Conservation (phyloP, 2,113 vertebrate species). For the Grammomys dolichurus region DNA sequence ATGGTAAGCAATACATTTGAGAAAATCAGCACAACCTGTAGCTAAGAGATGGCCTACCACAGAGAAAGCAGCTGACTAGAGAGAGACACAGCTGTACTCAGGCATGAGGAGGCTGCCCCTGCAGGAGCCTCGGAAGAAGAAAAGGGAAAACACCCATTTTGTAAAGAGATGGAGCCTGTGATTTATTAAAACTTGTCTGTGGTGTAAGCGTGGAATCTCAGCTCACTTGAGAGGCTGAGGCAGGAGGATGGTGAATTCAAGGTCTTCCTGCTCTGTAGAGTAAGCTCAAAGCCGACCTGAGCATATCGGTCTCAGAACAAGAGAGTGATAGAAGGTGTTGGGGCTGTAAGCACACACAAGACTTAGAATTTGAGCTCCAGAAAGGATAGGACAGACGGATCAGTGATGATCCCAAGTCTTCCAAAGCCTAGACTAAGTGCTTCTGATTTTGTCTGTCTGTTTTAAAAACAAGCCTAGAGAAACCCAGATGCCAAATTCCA, state of each 20-base stretch:
- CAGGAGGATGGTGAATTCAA: not conserved
- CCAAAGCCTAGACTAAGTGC: not conserved
- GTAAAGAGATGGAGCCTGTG: not conserved
- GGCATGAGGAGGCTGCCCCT: accelerated
- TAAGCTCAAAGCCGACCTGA: not conserved
- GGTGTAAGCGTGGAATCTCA: not conserved
- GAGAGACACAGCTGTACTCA: not conserved
- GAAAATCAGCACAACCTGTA: not conserved
- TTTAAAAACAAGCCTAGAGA: not conserved
- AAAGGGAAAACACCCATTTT: not conserved
- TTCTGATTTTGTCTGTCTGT: not conserved
- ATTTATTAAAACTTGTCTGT: not conserved
- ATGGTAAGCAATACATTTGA: not conserved
- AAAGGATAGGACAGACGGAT: too few species aligned
- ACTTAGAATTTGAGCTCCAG: too few species aligned
- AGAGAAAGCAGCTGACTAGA: not conserved
- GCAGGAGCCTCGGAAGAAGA: not conserved
- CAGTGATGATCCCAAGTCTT: not conserved
- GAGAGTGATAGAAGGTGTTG: not conserved
- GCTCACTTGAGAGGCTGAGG: not conserved
- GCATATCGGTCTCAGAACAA: too few species aligned
- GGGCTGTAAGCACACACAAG: not conserved
- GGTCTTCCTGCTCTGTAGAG: not conserved
- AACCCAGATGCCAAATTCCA: not conserved
- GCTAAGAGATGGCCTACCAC: not conserved